Percentiles rank a stretch among this genome's conserved stretches.
Conservation (phyloP, 2,113 vertebrate genomes). For the Halcyon senegalensis region DNA sequence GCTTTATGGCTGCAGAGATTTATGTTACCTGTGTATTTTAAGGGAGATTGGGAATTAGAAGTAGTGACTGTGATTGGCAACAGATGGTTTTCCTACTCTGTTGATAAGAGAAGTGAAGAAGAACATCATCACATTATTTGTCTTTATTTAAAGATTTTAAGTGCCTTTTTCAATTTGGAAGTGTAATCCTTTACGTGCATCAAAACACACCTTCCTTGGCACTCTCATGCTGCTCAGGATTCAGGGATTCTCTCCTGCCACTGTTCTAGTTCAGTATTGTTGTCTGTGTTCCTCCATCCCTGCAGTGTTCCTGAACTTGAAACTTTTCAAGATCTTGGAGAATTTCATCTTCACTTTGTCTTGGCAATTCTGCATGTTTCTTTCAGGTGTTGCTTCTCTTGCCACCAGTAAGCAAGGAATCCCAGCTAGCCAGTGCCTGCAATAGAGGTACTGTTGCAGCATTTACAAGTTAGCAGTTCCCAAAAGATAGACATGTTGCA, state of each 20-base stretch:
- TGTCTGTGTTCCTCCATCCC: neutral
- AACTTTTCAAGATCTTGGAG: neutral
- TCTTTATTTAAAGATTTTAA: neutral
- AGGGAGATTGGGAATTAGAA: slow-evolving; percentile 5
- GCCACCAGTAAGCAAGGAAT: rapidly evolving
- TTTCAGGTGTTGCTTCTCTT: neutral
- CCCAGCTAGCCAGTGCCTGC: neutral
- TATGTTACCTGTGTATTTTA: neutral
- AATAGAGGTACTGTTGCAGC: neutral
- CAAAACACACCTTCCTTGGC: neutral
- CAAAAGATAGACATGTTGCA: rapidly evolving
- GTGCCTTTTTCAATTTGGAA: neutral
- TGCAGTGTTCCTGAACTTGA: neutral
- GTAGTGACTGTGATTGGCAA: neutral
- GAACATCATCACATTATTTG: neutral
- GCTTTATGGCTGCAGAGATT: neutral
- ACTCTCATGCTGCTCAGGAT: neutral
- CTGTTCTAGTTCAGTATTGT: neutral
- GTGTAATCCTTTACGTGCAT: neutral
- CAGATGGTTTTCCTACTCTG: slow-evolving; percentile 22
- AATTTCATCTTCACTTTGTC: neutral
- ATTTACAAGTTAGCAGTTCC: neutral
- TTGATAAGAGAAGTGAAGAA: neutral
- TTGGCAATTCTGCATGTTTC: neutral
- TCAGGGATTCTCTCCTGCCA: neutral